phyloP scores from a whole-genome alignment of 2,797 vertebrate species.

The Leuciscus waleckii region DNA sequence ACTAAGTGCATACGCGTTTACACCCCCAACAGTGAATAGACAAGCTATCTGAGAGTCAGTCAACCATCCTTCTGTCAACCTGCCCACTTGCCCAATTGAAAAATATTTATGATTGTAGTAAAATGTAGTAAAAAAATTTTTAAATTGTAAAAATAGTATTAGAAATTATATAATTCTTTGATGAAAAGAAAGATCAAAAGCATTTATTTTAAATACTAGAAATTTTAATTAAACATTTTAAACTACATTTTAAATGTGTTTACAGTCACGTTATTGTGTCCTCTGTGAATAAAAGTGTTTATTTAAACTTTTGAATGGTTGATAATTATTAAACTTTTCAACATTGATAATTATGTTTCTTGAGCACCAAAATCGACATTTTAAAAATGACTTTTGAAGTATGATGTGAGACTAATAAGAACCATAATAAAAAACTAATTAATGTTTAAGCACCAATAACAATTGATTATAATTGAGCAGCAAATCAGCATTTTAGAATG shows the following conservation, averaged over 20 bases:
- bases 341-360: background rate
- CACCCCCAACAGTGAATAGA: constrained; percentile 21
- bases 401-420: background rate
- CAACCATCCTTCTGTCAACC: constrained; percentile 18
- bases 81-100: constrained; percentile 17
- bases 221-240: background rate
- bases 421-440: background rate
- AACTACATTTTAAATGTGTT: background rate
- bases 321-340: background rate
- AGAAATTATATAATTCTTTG: background rate
- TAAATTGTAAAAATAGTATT: too few relatives aligned
- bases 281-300: background rate
- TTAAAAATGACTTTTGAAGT: background rate
- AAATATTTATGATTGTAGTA: constrained; percentile 3
- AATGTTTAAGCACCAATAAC: background rate
- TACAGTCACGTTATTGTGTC: background rate
- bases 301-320: background rate
- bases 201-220: background rate
- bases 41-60: constrained; percentile 21
- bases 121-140: background rate
- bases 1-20: constrained; percentile 17
- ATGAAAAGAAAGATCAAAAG: background rate
- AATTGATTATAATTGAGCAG: too few relatives aligned
- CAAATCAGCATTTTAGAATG: background rate
- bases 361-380: background rate